These are phyloP conservation scores for Drosophila tropicalis DNA, from an alignment of 1,140 invertebrate species.

Conservation along the genomic window DNA sequence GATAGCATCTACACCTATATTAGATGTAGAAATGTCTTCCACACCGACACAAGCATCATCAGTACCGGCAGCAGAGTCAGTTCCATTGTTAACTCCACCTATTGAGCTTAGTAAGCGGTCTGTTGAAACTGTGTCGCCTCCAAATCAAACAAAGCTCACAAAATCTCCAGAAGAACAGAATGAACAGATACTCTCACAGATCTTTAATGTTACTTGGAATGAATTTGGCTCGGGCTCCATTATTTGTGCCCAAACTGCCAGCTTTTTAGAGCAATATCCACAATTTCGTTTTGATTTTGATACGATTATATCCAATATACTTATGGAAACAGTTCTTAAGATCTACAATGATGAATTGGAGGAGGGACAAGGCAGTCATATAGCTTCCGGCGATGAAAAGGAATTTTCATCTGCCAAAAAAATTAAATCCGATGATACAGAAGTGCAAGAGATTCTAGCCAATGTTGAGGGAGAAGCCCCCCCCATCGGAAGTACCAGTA, in stretches of 20 bases:
- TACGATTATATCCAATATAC: constrained; percentile 84
- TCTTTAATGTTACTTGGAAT: constrained; percentile 86
- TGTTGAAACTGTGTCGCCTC: constrained; percentile 75
- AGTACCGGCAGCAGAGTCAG: constrained; percentile 28
- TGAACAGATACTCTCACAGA: constrained; percentile 84
- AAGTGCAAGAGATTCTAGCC: constrained; percentile 76
- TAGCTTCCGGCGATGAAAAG: constrained; percentile 46
- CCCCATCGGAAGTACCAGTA: constrained; percentile 33
- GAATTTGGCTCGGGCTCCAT: constrained; percentile 84
- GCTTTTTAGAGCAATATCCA: constrained; percentile 77
- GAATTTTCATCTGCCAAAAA: constrained; percentile 79
- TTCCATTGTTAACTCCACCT: neutral
- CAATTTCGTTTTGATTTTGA: constrained; percentile 79
- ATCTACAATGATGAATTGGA: constrained; percentile 84
- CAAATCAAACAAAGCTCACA: constrained; percentile 10
- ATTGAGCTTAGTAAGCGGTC: neutral
- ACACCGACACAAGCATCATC: constrained; percentile 82
- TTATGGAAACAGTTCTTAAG: constrained; percentile 87
- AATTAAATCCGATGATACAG: constrained; percentile 80
- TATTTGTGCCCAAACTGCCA: constrained; percentile 86
- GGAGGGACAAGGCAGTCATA: constrained; percentile 23
- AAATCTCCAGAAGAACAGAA: constrained; percentile 84
- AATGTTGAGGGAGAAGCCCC: constrained; percentile 51
- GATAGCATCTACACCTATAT: constrained; percentile 52
- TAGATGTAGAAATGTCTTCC: constrained; percentile 58